Percentiles rank a stretch among this genome's conserved stretches.
Evolutionary conservation across 2,888 invertebrate species (phyloP).

Genomic region (Mycogona germanica): DNA sequence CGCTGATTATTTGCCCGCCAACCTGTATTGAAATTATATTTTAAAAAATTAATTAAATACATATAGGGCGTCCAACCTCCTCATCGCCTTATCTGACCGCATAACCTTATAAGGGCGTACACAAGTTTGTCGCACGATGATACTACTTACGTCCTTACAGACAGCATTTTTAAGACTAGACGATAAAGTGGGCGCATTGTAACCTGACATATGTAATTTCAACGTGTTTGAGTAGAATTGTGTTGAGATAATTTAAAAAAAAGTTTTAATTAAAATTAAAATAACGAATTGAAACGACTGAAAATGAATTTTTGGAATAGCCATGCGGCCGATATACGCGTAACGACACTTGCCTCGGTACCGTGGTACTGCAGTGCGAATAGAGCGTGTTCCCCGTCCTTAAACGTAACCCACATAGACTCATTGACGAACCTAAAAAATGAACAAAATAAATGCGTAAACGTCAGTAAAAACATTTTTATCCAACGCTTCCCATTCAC

Average conservation of each 20-base stretch:
- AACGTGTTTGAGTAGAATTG: not conserved
- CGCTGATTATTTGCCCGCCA: conserved; percentile 42
- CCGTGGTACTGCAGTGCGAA: conserved; percentile 36
- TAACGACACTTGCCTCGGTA: conserved; percentile 29
- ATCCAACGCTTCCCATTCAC: not conserved
- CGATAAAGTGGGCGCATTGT: not conserved
- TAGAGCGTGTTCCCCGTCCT: conserved; percentile 77
- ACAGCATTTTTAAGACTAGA: not conserved
- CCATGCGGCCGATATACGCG: no score
- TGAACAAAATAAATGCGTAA: conserved; percentile 8
- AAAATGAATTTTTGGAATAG: no score
- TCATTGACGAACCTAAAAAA: conserved; percentile 56
- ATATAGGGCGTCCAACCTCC: no score
- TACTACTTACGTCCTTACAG: not conserved
- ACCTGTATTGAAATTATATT: conserved; percentile 25
- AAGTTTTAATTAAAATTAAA: not conserved
- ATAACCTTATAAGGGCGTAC: no score
- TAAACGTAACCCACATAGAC: conserved; percentile 83
- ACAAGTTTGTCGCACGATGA: no score
- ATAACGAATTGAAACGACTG: no score
- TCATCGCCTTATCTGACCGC: no score
- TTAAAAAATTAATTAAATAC: conserved; percentile 14
- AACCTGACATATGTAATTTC: not conserved
- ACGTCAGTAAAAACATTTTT: not conserved
- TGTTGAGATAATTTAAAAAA: not conserved